These are phyloP conservation scores for Kradibia gibbosae DNA, from an alignment of 1,140 invertebrate species.

Conservation along the genomic window DNA sequence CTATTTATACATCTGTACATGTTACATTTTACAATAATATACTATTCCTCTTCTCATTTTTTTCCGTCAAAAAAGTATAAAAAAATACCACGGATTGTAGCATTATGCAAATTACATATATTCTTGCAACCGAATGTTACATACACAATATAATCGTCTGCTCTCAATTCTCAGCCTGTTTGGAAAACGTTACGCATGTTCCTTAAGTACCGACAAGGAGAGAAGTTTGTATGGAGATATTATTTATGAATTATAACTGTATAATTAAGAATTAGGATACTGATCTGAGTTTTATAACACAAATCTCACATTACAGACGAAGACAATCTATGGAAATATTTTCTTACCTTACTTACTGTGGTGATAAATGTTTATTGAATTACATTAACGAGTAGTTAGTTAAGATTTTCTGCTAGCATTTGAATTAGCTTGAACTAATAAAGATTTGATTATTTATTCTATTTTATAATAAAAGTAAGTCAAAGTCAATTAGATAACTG, in stretches of 20 bases:
- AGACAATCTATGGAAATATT: neutral
- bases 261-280: constrained; percentile 11
- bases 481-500: neutral
- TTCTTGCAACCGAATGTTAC: constrained; percentile 17
- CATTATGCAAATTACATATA: constrained; percentile 31
- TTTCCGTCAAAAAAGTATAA: too few species aligned
- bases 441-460: neutral
- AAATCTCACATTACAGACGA: neutral
- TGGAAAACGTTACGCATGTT: neutral
- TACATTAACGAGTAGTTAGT: neutral
- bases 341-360: neutral
- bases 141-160: constrained; percentile 22
- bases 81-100: neutral
- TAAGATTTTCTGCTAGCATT: neutral
- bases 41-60: neutral
- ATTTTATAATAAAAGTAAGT: neutral
- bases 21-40: neutral
- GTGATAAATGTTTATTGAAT: neutral
- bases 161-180: constrained; percentile 25
- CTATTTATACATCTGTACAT: neutral
- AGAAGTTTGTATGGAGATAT: neutral
- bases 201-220: neutral
- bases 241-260: neutral
- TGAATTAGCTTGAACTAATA: neutral
- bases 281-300: neutral